Conservation (phyloP, 2,113 vertebrate species). For the Zosterops hypoxanthus region DNA sequence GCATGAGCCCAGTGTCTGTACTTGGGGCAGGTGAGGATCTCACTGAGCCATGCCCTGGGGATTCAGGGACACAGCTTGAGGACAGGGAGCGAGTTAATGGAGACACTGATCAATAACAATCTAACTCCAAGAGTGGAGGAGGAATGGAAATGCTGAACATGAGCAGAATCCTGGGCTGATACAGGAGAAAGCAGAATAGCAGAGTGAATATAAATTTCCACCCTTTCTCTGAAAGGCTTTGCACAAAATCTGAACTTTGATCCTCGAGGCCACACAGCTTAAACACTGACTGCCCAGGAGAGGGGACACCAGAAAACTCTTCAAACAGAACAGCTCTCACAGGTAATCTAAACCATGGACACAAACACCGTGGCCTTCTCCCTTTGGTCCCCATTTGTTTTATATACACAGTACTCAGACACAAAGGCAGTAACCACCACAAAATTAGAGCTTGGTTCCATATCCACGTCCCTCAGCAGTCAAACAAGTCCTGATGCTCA, state of each 20-base stretch:
- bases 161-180: neutral
- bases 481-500: neutral
- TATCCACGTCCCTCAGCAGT: rapidly evolving
- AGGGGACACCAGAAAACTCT: neutral
- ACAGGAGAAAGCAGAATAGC: neutral
- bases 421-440: neutral
- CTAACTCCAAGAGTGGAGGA: neutral
- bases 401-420: neutral
- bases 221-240: neutral
- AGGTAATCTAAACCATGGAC: neutral
- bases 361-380: neutral
- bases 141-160: neutral
- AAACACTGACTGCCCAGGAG: neutral
- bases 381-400: neutral
- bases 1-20: neutral
- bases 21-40: neutral
- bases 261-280: neutral
- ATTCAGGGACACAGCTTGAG: neutral
- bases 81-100: neutral
- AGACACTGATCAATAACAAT: neutral
- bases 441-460: neutral
- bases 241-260: neutral
- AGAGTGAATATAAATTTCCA: neutral
- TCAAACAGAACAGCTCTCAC: neutral
- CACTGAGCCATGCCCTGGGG: neutral